Evolutionary conservation across 2,888 invertebrate genomes (phyloP).

Genomic region (Cheilosia soror): DNA sequence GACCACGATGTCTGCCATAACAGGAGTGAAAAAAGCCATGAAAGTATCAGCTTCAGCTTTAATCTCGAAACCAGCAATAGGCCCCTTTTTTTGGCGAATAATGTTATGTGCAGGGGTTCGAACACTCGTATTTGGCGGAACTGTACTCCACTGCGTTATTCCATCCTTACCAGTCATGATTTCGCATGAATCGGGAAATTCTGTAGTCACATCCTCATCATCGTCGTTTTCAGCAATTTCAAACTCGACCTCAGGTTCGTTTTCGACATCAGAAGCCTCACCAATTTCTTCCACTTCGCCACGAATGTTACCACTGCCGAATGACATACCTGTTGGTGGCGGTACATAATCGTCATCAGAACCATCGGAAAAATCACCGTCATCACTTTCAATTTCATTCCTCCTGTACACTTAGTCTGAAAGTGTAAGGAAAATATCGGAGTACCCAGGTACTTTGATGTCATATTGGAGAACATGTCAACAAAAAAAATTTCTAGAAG

Average conservation of each 20-base stretch:
- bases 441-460: not conserved
- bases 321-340: slow-evolving; percentile 1
- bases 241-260: not conserved
- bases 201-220: not conserved
- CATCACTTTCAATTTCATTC: not conserved
- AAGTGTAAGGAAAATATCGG: not conserved
- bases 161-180: slow-evolving; percentile 1
- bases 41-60: not conserved
- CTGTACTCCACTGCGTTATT: slow-evolving; percentile 21
- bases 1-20: not conserved
- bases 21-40: not conserved
- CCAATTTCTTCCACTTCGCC: not conserved
- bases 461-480: not conserved
- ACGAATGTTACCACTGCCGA: not conserved
- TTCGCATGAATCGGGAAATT: not conserved
- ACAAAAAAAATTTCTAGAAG: not conserved
- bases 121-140: slow-evolving; percentile 10
- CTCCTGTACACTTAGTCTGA: not conserved
- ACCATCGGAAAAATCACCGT: not conserved
- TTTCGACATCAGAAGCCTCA: not conserved
- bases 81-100: not conserved
- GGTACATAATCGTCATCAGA: not conserved
- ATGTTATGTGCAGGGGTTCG: slow-evolving; percentile 9
- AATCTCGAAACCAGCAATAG: not conserved
- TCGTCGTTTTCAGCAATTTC: not conserved